Evolutionary conservation across 1,140 invertebrate species (phyloP).

Genomic region (Oedothorax gibbosus): DNA sequence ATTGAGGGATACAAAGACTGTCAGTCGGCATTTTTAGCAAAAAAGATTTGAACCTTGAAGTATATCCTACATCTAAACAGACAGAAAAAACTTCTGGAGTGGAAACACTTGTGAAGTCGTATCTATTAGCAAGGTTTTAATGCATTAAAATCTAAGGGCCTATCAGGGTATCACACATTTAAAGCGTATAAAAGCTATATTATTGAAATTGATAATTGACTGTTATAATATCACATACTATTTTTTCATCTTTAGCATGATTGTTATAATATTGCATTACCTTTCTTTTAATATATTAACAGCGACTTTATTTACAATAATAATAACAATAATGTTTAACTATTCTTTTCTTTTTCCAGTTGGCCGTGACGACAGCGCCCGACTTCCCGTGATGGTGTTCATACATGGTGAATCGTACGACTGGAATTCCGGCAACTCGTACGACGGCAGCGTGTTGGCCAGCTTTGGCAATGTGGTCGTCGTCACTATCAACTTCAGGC

Average conservation of each 20-base stretch:
- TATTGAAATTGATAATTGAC: background rate
- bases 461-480: constrained; percentile 95
- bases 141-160: too few relatives aligned
- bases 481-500: constrained; percentile 96
- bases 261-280: background rate
- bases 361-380: background rate
- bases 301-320: background rate
- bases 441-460: constrained; percentile 92
- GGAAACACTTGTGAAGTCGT: too few relatives aligned
- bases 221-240: background rate
- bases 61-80: too few relatives aligned
- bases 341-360: constrained; percentile 21
- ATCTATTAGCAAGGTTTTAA: too few relatives aligned
- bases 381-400: constrained; percentile 87
- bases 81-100: too few relatives aligned
- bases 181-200: too few relatives aligned
- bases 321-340: background rate
- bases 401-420: constrained; percentile 97
- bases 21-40: too few relatives aligned
- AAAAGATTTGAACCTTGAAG: too few relatives aligned
- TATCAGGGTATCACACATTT: too few relatives aligned
- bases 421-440: constrained; percentile 95
- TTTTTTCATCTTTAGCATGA: background rate
- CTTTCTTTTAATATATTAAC: too few relatives aligned
- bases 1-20: too few relatives aligned